These are phyloP conservation scores for Hermodice carunculata DNA, from an alignment of 2,888 invertebrate species.

Conservation along the genomic window DNA sequence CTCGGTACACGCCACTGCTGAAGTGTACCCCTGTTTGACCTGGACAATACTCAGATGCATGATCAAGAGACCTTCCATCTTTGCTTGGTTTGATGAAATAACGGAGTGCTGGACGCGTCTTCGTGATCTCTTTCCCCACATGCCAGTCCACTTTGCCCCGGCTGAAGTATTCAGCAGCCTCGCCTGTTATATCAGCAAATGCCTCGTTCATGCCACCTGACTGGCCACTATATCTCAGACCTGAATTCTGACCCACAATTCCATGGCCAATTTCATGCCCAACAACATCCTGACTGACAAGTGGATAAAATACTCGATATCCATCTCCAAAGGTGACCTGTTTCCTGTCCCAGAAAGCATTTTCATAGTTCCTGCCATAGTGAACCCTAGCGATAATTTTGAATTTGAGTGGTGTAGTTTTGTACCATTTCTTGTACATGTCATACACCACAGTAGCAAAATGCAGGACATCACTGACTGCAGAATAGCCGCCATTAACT, in stretches of 20 bases:
- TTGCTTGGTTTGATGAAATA: background rate
- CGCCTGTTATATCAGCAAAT: slow-evolving; percentile 48
- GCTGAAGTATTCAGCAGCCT: too few species aligned
- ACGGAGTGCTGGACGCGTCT: too few species aligned
- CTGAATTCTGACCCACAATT: slow-evolving; percentile 42
- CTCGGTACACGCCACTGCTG: slow-evolving; percentile 47
- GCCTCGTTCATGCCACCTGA: slow-evolving; percentile 52
- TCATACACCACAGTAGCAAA: background rate
- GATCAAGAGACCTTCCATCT: slow-evolving; percentile 7
- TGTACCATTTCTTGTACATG: slow-evolving; percentile 14
- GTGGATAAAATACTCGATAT: slow-evolving; percentile 33
- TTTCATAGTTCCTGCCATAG: slow-evolving; percentile 8
- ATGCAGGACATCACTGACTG: slow-evolving; percentile 9
- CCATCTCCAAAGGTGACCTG: slow-evolving; percentile 50
- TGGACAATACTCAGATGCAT: background rate
- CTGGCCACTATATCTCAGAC: slow-evolving; percentile 42
- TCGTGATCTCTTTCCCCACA: too few species aligned
- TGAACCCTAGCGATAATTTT: too few species aligned
- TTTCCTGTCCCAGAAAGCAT: slow-evolving; percentile 35
- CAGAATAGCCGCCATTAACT: slow-evolving; percentile 44
- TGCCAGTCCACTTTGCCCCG: too few species aligned
- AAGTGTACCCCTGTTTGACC: slow-evolving; percentile 42
- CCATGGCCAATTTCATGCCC: slow-evolving; percentile 51
- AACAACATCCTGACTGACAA: slow-evolving; percentile 43
- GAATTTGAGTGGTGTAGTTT: background rate